Base-by-base conservation (phyloP, 2,113 vertebrate genomes). In the Electrona antarctica region DNA sequence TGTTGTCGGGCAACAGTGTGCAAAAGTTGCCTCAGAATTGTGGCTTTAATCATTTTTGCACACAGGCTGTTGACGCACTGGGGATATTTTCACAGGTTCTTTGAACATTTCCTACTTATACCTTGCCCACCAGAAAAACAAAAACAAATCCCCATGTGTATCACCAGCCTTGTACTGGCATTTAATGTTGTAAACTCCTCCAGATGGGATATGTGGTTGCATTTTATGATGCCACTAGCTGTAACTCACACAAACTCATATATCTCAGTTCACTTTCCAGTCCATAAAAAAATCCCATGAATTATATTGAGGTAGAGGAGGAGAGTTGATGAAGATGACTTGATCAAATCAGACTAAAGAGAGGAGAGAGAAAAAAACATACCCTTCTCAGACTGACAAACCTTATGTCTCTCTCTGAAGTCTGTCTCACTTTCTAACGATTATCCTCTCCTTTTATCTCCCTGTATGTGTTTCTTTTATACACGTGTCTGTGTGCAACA, bases 271-370 rank as follows among this genome's bases (percentile, higher is more conserved):
- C 14, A 63, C 52, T 59, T 41, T 51, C 28, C 11, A 11, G 13
- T 77, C n/a, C 6, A 48, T 58, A 12, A 28, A 57, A 57, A 21
- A 52, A 48, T 47, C 12, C 64, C 56, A 21, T 64, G 54, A 48
- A 63, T 29, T 1, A 67, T 29, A 64, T 71, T 55, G 62, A 55
- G 15, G 49, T 48, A 15, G 60, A 65, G 52, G 64, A 65, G 52
- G 64, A 51, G 9, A 47, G 52, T n/a, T n/a, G n/a, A 8, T 54
- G 11, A 50, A 14, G 48, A 45, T 29, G 54, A 11, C 33, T 46
- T 41, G 0, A 69, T 47, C 12, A 15, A 51, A 58, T 45, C 46
- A 50, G 54, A 29, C 10, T 59, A 14, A 60, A 11, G 0, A 64
- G 3, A 0, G 33, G 51, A 70, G 45, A 54, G 49, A 45, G 14